phyloP scores from a whole-genome alignment of 2,113 vertebrate species.

The Tupaia tana region DNA sequence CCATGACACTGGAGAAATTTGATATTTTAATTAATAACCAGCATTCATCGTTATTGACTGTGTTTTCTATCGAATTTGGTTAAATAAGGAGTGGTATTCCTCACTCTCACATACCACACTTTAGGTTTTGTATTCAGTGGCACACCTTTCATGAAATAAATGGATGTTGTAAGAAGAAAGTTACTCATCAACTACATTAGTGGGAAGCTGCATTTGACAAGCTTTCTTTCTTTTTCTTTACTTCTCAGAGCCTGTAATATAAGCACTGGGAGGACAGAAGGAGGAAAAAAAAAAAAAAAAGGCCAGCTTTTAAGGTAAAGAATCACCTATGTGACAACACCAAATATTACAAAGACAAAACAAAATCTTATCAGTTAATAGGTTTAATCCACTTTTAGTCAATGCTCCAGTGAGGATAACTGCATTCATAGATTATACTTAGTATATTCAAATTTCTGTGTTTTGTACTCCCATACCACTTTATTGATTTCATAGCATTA shows the following conservation, averaged over 20 bases:
- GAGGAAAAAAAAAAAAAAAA: neutral
- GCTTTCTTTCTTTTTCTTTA: neutral
- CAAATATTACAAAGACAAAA: neutral
- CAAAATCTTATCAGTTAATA: neutral
- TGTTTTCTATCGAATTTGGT: neutral
- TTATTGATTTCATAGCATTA: neutral
- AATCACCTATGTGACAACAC: neutral
- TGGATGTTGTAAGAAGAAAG: neutral
- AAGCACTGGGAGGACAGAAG: neutral
- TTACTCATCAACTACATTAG: slow-evolving; percentile 20
- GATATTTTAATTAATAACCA: neutral
- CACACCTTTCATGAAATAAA: neutral
- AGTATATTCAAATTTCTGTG: neutral
- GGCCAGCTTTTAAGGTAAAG: neutral
- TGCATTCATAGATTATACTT: neutral
- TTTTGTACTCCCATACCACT: neutral
- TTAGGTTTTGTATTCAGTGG: neutral
- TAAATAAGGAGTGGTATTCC: neutral
- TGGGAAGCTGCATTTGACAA: neutral
- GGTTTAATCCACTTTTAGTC: neutral
- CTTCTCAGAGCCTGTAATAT: neutral
- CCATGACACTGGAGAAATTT: neutral
- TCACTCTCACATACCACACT: neutral
- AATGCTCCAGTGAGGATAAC: neutral
- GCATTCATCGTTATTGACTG: neutral